Percentiles rank a stretch among this genome's conserved stretches.
Conservation (phyloP, 1,140 invertebrate species). For the Leptopilina boulardi region DNA sequence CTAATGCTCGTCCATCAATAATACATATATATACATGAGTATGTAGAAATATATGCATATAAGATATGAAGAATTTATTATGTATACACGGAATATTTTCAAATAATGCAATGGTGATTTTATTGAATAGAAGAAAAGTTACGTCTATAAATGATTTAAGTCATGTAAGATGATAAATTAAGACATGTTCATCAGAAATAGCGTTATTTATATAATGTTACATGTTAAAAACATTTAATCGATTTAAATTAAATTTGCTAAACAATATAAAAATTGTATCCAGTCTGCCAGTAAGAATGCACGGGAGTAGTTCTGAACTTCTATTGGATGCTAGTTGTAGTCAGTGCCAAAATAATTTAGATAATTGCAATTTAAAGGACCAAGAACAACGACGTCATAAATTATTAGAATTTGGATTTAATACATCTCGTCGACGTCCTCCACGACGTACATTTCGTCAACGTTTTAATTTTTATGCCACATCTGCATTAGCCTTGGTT, state of each 20-base stretch:
- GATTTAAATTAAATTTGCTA: constrained; percentile 15
- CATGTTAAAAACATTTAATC: not conserved
- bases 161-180: too few species aligned
- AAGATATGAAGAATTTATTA: too few species aligned
- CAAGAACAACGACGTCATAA: constrained; percentile 84
- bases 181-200: too few species aligned
- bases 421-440: constrained; percentile 76
- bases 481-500: constrained; percentile 85
- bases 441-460: constrained; percentile 84
- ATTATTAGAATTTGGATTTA: constrained; percentile 81
- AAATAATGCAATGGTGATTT: too few species aligned
- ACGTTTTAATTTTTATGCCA: constrained; percentile 86
- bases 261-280: constrained; percentile 33
- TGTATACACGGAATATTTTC: too few species aligned
- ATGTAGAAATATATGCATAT: too few species aligned
- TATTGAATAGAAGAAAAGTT: too few species aligned
- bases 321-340: constrained; percentile 81
- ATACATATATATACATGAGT: too few species aligned
- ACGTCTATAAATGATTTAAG: too few species aligned
- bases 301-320: constrained; percentile 89
- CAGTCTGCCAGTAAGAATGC: constrained; percentile 76
- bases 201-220: not conserved
- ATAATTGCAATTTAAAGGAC: constrained; percentile 73
- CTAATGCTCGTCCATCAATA: too few species aligned
- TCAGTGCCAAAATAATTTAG: constrained; percentile 58